Evolutionary conservation across 2,113 vertebrate genomes (phyloP).

Genomic region (Montifringilla adamsi): DNA sequence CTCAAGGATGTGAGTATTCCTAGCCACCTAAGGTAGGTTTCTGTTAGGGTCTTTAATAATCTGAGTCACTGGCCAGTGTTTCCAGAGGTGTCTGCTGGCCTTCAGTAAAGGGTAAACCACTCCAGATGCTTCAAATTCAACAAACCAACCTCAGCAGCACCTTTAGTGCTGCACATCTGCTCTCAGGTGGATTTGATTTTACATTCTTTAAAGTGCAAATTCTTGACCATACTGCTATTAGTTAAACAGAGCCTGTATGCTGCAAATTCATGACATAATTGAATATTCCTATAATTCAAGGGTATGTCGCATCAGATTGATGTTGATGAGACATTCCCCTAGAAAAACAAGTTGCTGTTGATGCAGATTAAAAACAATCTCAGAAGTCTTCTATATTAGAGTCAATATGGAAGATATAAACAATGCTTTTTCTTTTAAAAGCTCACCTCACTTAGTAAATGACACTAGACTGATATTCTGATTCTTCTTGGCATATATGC

Average conservation of each 20-base stretch:
- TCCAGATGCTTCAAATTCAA: neutral
- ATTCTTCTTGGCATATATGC: neutral
- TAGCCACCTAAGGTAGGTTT: neutral
- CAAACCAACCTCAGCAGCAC: neutral
- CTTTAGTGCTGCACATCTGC: neutral
- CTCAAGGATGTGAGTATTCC: neutral
- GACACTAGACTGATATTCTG: neutral
- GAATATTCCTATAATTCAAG: neutral
- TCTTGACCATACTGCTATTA: neutral
- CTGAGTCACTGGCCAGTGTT: neutral
- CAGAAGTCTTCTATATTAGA: neutral
- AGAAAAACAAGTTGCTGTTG: neutral
- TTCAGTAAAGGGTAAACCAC: neutral
- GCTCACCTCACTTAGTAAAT: neutral
- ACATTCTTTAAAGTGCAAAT: neutral
- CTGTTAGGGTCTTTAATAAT: neutral
- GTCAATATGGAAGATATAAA: neutral
- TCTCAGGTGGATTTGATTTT: neutral
- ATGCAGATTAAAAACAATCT: neutral
- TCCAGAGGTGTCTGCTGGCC: neutral
- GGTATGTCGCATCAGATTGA: accelerated
- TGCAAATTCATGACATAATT: neutral
- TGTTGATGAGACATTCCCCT: neutral
- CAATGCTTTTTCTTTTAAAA: neutral
- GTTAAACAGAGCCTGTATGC: neutral